phyloP scores from a whole-genome alignment of 2,797 vertebrate genomes.

The Loriculus beryllinus region DNA sequence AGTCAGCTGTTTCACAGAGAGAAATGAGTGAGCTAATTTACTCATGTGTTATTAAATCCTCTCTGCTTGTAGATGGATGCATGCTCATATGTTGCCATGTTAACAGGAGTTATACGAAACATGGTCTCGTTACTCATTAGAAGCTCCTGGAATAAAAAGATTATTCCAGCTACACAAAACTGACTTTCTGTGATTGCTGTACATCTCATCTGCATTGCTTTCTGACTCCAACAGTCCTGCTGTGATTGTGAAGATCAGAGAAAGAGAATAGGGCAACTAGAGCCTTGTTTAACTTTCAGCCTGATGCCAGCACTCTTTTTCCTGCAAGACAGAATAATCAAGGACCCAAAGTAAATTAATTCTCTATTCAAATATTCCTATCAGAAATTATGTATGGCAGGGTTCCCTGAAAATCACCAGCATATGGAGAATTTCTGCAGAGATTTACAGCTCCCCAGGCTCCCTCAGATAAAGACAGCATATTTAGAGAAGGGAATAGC shows the following conservation, averaged over 20 bases:
- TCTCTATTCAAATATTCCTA: constrained; percentile 44
- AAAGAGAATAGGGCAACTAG: background rate
- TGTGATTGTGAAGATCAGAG: background rate
- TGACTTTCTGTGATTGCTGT: background rate
- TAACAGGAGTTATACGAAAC: constrained; percentile 12
- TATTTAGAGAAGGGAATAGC: constrained; percentile 11
- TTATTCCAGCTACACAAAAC: background rate
- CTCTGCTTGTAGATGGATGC: background rate
- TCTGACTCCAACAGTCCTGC: background rate
- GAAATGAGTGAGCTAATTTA: background rate
- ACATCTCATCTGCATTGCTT: background rate
- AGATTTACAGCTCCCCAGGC: constrained; percentile 54
- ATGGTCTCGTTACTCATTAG: background rate
- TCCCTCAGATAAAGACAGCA: constrained; percentile 34
- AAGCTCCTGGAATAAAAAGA: background rate
- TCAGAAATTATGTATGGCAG: constrained; percentile 60
- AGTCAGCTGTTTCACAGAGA: background rate
- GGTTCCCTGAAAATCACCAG: constrained; percentile 61
- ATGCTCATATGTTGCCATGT: background rate
- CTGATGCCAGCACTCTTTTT: constrained; percentile 17
- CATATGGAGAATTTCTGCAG: constrained; percentile 61
- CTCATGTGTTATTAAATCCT: background rate
- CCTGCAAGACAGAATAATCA: constrained; percentile 30
- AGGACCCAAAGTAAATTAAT: constrained; percentile 43
- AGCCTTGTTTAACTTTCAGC: constrained; percentile 8